Evolutionary conservation across 2,888 invertebrate species (phyloP), one percentile per base, ranked within the genome.

Genomic region (Metallyticus violacea): DNA sequence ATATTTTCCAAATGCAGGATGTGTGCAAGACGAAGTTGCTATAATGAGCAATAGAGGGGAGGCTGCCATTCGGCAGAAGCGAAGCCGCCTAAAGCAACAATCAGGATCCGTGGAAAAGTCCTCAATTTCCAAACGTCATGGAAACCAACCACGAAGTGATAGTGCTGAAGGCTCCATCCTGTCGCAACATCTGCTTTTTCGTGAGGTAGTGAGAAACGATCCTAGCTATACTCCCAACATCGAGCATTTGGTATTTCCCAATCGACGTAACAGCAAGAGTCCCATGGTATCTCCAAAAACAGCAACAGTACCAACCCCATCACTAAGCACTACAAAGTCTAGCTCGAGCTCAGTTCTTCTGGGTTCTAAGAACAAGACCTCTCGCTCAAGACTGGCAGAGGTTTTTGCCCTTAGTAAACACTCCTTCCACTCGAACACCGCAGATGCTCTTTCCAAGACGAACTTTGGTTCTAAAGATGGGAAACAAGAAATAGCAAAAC

Each of bases 221-320:
- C 93, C 93, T 29, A 93, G 93, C 88, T 93, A 93, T 90, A 93
- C 93, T 84, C 92, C 93, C 87, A 93, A 94, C 90, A 93, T 94
- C 90, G 94, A 93, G 89, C 94, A 94, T 89, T 91, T 94, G 88
- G 94, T 94, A 86, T 93, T 93, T 88, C 93, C 93, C 26, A 91
- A 92, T 86, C 91, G 92, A 88, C 92, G 93, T 89, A 92, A 92
- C 90, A 92, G 92, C 88, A 79, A 85, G 77, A 85, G 86, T 27
- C 87, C 87, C 28, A 85, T 85, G 79, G 82, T 77, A 4, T 81
- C 88, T 9, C 81, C 87, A 15, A 84, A 76, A 9, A 79, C 40
- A 15, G 81, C 78, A 6, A 28, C 80, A 3, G 77, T 77, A 7
- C 77, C 85, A 22, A 26, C 85, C 9, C 26, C 80, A 15, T 89